These are phyloP conservation scores for Nasonia longicornis DNA, from an alignment of 1,140 invertebrate species.

Conservation along the genomic window DNA sequence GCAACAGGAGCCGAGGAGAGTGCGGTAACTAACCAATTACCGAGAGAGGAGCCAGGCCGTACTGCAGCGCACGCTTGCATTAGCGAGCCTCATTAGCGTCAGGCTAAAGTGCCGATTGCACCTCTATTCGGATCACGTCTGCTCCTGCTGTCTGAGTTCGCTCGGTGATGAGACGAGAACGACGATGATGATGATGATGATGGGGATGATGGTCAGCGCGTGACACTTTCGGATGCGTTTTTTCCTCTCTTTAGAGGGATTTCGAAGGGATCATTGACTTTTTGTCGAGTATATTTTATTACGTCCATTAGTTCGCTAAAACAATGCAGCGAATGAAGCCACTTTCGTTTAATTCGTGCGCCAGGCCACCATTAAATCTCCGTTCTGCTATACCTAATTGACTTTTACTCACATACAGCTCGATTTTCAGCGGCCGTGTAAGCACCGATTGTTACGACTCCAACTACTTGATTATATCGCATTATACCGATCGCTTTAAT, in stretches of 20 bases:
- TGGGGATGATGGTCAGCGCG: slow-evolving; percentile 4
- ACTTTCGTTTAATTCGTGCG: neutral
- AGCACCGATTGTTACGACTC: neutral
- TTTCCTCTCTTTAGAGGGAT: neutral
- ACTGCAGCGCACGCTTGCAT: slow-evolving; percentile 44
- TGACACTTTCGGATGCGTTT: neutral
- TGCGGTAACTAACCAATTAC: slow-evolving; percentile 21
- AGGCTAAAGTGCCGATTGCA: slow-evolving; percentile 47
- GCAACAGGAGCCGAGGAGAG: neutral
- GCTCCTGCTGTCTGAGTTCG: slow-evolving; percentile 35
- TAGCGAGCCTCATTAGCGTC: slow-evolving; percentile 50
- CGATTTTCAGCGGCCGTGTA: neutral
- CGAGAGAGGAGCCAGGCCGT: neutral
- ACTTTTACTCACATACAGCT: neutral
- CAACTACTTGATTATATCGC: neutral
- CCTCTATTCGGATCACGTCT: slow-evolving; percentile 49
- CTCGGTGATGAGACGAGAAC: slow-evolving; percentile 34
- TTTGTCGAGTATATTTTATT: no score
- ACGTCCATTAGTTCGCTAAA: no score
- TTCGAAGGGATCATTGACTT: no score
- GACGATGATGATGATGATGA: slow-evolving; percentile 3
- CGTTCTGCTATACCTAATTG: neutral
- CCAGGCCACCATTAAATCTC: neutral
- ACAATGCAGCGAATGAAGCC: neutral
- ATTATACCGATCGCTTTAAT: neutral